These are phyloP conservation scores for Vespertilio murinus DNA, from an alignment of 2,797 vertebrate genomes.

Conservation along the genomic window DNA sequence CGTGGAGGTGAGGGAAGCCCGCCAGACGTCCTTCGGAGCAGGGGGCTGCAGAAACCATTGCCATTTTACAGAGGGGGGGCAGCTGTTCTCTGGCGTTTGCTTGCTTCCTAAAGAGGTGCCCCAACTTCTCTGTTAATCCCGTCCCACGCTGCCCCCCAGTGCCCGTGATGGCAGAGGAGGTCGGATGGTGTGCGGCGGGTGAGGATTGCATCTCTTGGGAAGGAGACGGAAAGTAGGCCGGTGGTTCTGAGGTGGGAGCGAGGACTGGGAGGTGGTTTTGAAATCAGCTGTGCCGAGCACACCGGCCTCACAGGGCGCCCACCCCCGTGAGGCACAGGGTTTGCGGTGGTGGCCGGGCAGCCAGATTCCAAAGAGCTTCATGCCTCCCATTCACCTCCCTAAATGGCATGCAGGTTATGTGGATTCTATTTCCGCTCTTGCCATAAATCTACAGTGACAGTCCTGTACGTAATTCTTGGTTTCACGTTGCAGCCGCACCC, in stretches of 20 bases:
- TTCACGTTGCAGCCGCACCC: too few species aligned
- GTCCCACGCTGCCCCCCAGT: rapidly evolving
- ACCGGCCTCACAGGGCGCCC: not conserved
- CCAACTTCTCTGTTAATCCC: not conserved
- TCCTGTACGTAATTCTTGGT: not conserved
- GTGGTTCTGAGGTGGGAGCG: not conserved
- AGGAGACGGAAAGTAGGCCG: not conserved
- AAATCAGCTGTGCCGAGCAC: not conserved
- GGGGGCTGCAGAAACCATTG: not conserved
- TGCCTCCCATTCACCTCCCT: not conserved
- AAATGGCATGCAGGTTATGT: not conserved
- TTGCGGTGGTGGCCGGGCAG: not conserved
- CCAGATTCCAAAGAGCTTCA: not conserved
- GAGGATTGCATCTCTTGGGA: not conserved
- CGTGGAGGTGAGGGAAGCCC: not conserved
- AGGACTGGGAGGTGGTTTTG: not conserved
- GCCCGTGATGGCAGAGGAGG: not conserved
- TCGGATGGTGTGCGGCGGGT: too few species aligned
- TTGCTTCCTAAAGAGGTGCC: not conserved
- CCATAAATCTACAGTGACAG: not conserved
- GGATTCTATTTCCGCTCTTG: not conserved
- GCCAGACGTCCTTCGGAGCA: not conserved
- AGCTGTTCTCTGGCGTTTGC: not conserved
- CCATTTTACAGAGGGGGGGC: not conserved
- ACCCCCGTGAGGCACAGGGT: not conserved